Evolutionary conservation across 1,140 invertebrate genomes (phyloP).

Genomic region (Papilio polyxenes): DNA sequence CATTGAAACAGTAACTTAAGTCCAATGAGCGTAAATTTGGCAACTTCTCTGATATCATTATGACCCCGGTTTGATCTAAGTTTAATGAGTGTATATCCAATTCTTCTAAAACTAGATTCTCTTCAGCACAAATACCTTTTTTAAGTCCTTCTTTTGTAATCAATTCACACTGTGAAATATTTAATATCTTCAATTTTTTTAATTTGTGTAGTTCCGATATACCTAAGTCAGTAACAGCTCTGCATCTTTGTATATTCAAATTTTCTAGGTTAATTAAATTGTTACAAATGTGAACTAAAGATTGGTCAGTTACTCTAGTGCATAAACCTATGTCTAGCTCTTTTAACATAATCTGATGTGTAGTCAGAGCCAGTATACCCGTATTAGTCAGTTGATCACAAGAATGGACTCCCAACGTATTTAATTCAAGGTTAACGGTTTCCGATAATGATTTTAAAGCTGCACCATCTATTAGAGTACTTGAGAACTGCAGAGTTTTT

Average conservation of each 20-base stretch:
- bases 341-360: slow-evolving; percentile 81
- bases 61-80: slow-evolving; percentile 83
- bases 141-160: slow-evolving; percentile 83
- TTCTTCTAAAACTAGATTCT: slow-evolving; percentile 73
- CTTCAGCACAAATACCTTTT: slow-evolving; percentile 79
- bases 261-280: slow-evolving; percentile 80
- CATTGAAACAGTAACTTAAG: slow-evolving; percentile 84
- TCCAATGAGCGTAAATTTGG: slow-evolving; percentile 83
- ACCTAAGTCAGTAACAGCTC: slow-evolving; percentile 83
- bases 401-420: slow-evolving; percentile 81
- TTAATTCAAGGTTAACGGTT: slow-evolving; percentile 79
- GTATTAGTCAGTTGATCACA: slow-evolving; percentile 85
- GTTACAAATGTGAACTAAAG: slow-evolving; percentile 81
- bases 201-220: slow-evolving; percentile 80
- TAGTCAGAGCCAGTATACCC: slow-evolving; percentile 81
- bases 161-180: slow-evolving; percentile 85
- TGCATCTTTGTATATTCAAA: slow-evolving; percentile 82
- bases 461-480: slow-evolving; percentile 84
- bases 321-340: slow-evolving; percentile 84
- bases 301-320: slow-evolving; percentile 83
- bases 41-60: slow-evolving; percentile 80
- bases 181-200: slow-evolving; percentile 81
- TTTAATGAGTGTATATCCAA: slow-evolving; percentile 83
- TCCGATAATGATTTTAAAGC: slow-evolving; percentile 81
- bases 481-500: slow-evolving; percentile 83